phyloP scores from a whole-genome alignment of 2,888 invertebrate genomes.

The Ceriagrion tenellum region DNA sequence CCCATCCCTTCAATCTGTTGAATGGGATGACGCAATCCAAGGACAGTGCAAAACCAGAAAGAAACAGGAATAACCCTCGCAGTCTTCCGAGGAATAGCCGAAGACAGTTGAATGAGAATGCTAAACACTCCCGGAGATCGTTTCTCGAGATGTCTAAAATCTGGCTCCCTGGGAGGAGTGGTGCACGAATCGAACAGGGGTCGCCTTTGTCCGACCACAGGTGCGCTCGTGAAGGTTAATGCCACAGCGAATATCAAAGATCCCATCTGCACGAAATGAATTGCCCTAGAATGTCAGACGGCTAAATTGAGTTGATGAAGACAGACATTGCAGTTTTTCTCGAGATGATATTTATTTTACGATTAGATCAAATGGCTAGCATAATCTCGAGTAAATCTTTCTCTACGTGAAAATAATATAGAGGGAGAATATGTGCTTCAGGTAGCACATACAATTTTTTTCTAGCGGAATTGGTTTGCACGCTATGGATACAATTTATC shows the following conservation, averaged over 20 bases:
- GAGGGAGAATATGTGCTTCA: too few species aligned
- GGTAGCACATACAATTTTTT: too few species aligned
- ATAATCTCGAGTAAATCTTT: too few species aligned
- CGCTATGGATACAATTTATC: too few species aligned
- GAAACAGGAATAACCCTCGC: constrained; percentile 16
- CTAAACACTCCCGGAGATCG: constrained; percentile 9
- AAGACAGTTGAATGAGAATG: constrained; percentile 2
- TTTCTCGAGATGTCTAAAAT: neutral
- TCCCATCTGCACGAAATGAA: neutral
- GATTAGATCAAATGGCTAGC: too few species aligned
- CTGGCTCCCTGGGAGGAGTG: neutral
- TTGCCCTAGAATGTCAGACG: neutral
- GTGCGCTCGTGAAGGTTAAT: neutral
- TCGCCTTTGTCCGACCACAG: neutral
- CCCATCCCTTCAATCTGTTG: neutral
- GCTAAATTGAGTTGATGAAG: too few species aligned
- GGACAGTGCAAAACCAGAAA: neutral
- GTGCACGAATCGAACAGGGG: neutral
- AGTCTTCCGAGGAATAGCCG: neutral
- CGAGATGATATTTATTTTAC: too few species aligned
- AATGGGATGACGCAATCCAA: neutral
- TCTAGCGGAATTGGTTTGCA: too few species aligned
- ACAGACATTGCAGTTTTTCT: too few species aligned
- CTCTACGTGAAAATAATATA: too few species aligned
- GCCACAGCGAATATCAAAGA: neutral